phyloP scores from a whole-genome alignment of 2,113 vertebrate species.

The Oreotragus oreotragus region DNA sequence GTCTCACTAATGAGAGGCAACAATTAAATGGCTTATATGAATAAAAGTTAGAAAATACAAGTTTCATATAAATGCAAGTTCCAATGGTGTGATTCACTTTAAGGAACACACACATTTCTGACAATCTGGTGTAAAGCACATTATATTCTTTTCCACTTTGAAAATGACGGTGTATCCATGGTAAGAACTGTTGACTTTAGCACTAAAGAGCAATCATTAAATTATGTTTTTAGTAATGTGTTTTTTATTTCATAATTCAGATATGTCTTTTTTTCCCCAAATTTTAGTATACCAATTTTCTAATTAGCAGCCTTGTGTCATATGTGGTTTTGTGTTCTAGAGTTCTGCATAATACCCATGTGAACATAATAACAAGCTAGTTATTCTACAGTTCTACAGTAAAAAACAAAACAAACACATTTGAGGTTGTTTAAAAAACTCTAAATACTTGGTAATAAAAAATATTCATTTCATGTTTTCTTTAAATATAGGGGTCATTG shows the following conservation, averaged over 20 bases:
- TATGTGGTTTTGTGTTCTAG: neutral
- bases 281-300: neutral
- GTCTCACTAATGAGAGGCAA: neutral
- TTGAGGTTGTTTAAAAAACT: neutral
- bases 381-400: neutral
- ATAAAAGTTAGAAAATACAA: slow-evolving; percentile 13
- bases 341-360: neutral
- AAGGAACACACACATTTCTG: neutral
- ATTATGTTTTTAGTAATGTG: neutral
- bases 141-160: neutral
- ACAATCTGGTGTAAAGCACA: neutral
- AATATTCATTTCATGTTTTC: neutral
- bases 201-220: neutral
- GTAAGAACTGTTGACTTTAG: neutral
- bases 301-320: neutral
- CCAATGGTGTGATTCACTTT: neutral
- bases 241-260: neutral
- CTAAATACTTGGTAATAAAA: neutral
- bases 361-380: neutral
- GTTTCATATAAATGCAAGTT: neutral
- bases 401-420: neutral
- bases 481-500: slow-evolving; percentile 22
- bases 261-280: neutral
- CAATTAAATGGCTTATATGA: neutral
- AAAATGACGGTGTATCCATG: neutral